Base-by-base conservation (phyloP, 2,888 invertebrate genomes). In the Euplexia lucipara region DNA sequence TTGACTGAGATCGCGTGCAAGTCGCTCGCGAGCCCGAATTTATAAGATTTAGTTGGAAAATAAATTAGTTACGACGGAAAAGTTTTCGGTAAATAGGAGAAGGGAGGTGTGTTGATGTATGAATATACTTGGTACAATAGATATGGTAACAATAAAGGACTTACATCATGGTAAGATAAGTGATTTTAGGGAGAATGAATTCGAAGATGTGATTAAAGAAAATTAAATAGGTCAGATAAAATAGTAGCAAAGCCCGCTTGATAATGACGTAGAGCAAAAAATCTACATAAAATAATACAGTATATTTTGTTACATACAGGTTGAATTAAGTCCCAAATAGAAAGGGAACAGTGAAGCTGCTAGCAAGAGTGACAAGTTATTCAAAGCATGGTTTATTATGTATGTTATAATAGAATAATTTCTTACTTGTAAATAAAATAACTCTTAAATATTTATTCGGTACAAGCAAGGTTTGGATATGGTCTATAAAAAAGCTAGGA, bases 21-120 rank as follows among this genome's bases (percentile, higher is more conserved):
- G 91, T 89, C 88, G 89, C 87, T 89, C 83, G 90, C 91, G 86
- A 85, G 90, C 86, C 88, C 86, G 86, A 92, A 91, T 92, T 93
- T 91, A 92, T 92, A 92, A 93, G 93, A 94, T 94, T 94, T 92
- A 90, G 90, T 92, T 87, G 89, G 90, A 90, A 95, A 94, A 94
- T 95, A 95, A 94, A 95, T 94, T 93, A 94, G 88, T 89, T 90
- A 86, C 90, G 91, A 91, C 91, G 94, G 90, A 89, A 93, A 94
- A 92, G 86, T 94, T 95, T 93, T 92, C 83, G 88, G 91, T 91
- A 91, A 92, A 93, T 92, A 93, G 86, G 84, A 90, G 89, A 78
- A 84, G 82, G 86, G 82, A 85, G 73, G 70, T 80, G 66, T 66
- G 42, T 39, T 70, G 81, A 80, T 70, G 79, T 70, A 58, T 37